Base-by-base conservation (phyloP, 2,113 vertebrate species). In the Myiagra hebetior region DNA sequence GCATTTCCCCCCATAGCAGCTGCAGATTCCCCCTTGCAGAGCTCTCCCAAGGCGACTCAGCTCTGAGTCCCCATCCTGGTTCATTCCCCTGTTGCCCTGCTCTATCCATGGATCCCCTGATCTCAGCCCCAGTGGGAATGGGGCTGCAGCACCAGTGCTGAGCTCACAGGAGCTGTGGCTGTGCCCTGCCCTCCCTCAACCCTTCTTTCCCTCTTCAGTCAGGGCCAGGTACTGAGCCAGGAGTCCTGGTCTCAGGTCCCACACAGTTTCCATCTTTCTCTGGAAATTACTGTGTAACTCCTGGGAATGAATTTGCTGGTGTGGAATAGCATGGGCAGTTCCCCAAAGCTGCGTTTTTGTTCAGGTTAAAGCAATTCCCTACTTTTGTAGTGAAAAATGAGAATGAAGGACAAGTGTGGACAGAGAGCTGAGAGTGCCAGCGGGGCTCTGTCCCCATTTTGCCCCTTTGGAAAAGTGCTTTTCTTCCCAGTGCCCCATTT, bases 391-490 rank as follows among this genome's bases (percentile, higher is more conserved):
- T 67, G 70, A 28, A 50, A 90, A 49, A 28, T 39, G 30, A 47
- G 52, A 47, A 7, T 33, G 33, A 37, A 42, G 79, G 49, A 10
- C 22, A 10, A 10, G 23, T 2, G 59, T 60, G 86, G 83, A 33
- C 63, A 67, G 56, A 33, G 42, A 67, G 46, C 49, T 0, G 0
- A 10, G 56, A 11, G 75, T 63, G 78, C 57, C 52, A 20, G 5
- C 0, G 1, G 10, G 77, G 19, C 44, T 91, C 46, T 42, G 28
- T 63, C 44, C 46, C 55, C 7, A 0, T 20, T 68, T 63, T 44
- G 41, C 47, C 55, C 60, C 44, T 65, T 79, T 65, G 92, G 12
- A 42, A 46, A 79, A 27, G 75, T 30, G 41, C 37, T 91, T 16
- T 28, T 57, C 70, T 30, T 76, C 18, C 82, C 62, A n/a, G 42